phyloP scores from a whole-genome alignment of 2,888 invertebrate species.

The Parelbella ahira region DNA sequence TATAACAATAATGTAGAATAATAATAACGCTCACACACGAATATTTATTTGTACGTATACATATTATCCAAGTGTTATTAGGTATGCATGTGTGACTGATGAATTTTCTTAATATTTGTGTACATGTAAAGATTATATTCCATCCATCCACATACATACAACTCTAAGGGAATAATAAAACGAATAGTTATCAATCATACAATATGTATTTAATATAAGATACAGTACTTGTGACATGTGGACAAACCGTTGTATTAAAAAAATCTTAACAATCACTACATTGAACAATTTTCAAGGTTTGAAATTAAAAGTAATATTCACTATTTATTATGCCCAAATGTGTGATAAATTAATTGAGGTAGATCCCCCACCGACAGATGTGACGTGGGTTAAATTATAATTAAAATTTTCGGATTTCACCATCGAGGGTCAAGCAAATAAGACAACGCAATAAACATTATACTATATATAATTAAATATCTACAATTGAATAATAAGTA shows the following conservation, averaged over 20 bases:
- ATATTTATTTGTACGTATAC: too few relatives aligned
- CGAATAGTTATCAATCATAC: constrained; percentile 73
- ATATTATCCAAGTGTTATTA: too few relatives aligned
- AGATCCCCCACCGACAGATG: constrained; percentile 62
- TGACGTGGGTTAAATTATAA: constrained; percentile 70
- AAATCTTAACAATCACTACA: constrained; percentile 67
- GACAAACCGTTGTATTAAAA: constrained; percentile 69
- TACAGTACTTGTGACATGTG: constrained; percentile 80
- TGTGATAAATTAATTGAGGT: constrained; percentile 81
- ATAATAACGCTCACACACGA: too few relatives aligned
- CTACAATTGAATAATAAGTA: constrained; percentile 77
- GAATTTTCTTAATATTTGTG: too few relatives aligned
- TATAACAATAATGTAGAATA: too few relatives aligned
- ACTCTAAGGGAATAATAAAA: constrained; percentile 52
- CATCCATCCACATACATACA: too few relatives aligned
- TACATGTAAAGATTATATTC: too few relatives aligned
- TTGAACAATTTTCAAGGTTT: constrained; percentile 66
- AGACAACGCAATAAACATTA: constrained; percentile 76
- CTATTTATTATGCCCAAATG: constrained; percentile 76
- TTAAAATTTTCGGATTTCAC: constrained; percentile 63
- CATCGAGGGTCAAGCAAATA: constrained; percentile 68
- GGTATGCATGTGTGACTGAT: too few relatives aligned
- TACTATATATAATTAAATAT: constrained; percentile 80
- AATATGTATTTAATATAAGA: constrained; percentile 80
- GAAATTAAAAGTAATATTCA: constrained; percentile 66